phyloP scores from a whole-genome alignment of 2,888 invertebrate species.

The Oasisia sp. region DNA sequence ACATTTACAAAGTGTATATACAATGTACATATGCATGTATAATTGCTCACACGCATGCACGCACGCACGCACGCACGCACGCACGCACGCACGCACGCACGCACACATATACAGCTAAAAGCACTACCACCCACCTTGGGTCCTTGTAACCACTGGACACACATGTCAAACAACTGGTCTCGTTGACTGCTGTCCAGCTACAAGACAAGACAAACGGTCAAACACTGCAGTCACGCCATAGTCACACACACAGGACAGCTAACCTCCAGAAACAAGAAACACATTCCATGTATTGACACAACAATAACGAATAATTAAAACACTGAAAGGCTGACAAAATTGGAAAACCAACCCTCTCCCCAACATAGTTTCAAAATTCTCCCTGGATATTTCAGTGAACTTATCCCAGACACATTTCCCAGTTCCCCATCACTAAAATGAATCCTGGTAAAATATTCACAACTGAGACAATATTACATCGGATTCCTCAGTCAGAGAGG shows the following conservation, averaged over 20 bases:
- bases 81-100: background rate
- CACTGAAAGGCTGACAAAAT: background rate
- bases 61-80: background rate
- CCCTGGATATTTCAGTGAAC: background rate
- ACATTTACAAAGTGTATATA: background rate
- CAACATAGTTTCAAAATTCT: background rate
- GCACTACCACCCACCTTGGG: constrained; percentile 68
- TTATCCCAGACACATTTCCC: background rate
- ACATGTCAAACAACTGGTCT: constrained; percentile 78
- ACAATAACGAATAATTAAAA: background rate
- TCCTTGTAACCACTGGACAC: constrained; percentile 77
- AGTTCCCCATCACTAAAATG: background rate
- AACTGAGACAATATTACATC: background rate
- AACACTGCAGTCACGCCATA: background rate
- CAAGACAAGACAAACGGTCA: constrained; percentile 36
- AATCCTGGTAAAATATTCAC: background rate
- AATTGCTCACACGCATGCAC: background rate
- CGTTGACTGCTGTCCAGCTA: constrained; percentile 69
- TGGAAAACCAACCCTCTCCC: background rate
- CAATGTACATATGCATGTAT: too few relatives aligned
- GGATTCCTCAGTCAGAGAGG: background rate
- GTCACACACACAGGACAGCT: background rate
- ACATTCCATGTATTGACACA: too few relatives aligned
- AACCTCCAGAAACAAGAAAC: too few relatives aligned
- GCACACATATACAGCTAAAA: background rate